Conservation (phyloP, 2,888 invertebrate genomes). For the Sturmia bella region DNA sequence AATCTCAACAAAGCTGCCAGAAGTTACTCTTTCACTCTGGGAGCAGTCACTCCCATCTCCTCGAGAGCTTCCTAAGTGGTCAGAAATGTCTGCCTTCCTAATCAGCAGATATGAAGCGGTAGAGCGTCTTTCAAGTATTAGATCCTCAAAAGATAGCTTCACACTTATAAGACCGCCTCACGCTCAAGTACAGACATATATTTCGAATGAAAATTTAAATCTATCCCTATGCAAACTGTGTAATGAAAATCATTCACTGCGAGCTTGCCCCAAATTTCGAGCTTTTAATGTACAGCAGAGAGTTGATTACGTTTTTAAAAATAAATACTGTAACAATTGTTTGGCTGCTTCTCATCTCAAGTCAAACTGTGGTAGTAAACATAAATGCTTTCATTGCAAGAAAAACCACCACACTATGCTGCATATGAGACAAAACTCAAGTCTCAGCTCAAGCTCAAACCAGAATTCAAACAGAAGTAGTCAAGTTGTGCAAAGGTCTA, state of each 20-base stretch:
- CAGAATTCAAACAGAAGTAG: too few species aligned
- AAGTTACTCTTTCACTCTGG: conserved; percentile 7
- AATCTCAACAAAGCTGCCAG: conserved; percentile 4
- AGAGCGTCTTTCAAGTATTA: not conserved
- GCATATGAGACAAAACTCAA: not conserved
- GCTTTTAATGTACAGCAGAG: not conserved
- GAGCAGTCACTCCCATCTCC: conserved; percentile 14
- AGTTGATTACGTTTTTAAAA: not conserved
- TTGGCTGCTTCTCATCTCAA: too few species aligned
- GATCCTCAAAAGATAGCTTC: not conserved
- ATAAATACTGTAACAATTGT: too few species aligned
- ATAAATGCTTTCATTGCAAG: not conserved
- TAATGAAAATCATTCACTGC: not conserved
- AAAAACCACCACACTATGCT: not conserved
- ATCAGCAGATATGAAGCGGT: conserved; percentile 13
- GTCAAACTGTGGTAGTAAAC: too few species aligned
- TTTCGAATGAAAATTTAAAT: not conserved
- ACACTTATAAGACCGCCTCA: not conserved
- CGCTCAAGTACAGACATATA: not conserved
- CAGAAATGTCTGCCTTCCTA: conserved; percentile 15
- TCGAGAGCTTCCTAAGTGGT: conserved; percentile 10
- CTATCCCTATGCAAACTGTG: not conserved
- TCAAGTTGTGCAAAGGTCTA: not conserved
- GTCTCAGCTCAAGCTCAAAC: not conserved
- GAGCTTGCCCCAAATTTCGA: not conserved